Conservation (phyloP, 1,140 invertebrate genomes). For the Dermatophagoides farinae region DNA sequence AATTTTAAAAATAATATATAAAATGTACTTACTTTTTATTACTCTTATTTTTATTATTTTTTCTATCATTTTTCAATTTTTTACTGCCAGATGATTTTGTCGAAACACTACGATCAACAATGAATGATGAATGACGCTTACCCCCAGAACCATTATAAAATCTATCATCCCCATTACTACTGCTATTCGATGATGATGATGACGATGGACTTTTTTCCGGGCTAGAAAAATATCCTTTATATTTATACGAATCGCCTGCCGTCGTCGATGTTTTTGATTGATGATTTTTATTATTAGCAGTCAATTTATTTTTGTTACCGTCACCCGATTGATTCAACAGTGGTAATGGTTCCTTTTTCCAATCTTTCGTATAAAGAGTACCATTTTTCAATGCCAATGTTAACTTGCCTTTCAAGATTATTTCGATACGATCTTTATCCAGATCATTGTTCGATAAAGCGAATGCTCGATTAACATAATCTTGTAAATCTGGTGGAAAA, state of each 20-base stretch:
- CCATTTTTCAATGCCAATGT: slow-evolving; percentile 63
- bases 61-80: background rate
- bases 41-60: background rate
- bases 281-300: background rate
- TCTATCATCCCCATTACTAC: no score
- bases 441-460: slow-evolving; percentile 60
- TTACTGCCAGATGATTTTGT: no score
- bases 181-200: no score
- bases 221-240: no score
- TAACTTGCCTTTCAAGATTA: slow-evolving; percentile 75
- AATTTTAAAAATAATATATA: background rate
- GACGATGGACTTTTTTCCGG: no score
- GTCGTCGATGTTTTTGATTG: background rate
- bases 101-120: no score
- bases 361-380: slow-evolving; percentile 66
- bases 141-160: no score
- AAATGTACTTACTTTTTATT: slow-evolving; percentile 1
- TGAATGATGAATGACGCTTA: no score
- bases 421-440: slow-evolving; percentile 81
- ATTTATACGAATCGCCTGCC: no score
- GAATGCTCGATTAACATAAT: slow-evolving; percentile 77
- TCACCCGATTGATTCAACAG: slow-evolving; percentile 16
- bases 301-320: background rate
- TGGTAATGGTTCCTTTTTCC: slow-evolving; percentile 72
- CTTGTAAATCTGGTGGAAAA: slow-evolving; percentile 15